phyloP scores from a whole-genome alignment of 2,888 invertebrate species.

The Rotaria macrura region DNA sequence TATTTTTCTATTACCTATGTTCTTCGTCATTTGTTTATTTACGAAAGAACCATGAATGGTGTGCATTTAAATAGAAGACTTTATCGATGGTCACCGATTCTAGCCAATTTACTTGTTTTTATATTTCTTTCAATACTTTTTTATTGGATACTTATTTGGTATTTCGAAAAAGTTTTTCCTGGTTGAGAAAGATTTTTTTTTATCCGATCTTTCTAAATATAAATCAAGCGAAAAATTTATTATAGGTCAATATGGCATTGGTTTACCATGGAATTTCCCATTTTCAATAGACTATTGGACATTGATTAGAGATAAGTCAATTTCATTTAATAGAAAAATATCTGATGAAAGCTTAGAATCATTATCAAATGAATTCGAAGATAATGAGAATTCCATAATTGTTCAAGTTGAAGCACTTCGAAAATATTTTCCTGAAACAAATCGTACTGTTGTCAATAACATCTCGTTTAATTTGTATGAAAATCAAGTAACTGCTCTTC shows the following conservation, averaged over 20 bases:
- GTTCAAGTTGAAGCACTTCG: no score
- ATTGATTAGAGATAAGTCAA: no score
- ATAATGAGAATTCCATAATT: no score
- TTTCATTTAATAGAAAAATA: background rate
- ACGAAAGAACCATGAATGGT: background rate
- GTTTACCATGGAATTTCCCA: background rate
- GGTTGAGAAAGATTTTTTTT: no score
- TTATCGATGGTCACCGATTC: background rate
- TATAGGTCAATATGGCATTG: background rate
- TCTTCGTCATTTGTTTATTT: background rate
- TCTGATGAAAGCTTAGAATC: no score
- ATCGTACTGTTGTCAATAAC: no score
- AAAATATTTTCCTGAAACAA: no score
- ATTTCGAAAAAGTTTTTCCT: background rate
- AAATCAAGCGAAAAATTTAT: no score
- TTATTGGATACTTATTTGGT: background rate
- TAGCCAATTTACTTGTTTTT: background rate
- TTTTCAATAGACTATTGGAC: background rate
- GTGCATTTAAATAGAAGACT: background rate
- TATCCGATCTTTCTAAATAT: background rate
- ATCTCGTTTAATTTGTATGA: background rate
- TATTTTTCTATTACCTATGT: background rate
- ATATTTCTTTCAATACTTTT: background rate
- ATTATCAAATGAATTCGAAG: no score
- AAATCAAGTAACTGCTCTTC: background rate